These are phyloP conservation scores for Nyctibius bracteatus DNA, from an alignment of 2,113 vertebrate species.

Conservation along the genomic window DNA sequence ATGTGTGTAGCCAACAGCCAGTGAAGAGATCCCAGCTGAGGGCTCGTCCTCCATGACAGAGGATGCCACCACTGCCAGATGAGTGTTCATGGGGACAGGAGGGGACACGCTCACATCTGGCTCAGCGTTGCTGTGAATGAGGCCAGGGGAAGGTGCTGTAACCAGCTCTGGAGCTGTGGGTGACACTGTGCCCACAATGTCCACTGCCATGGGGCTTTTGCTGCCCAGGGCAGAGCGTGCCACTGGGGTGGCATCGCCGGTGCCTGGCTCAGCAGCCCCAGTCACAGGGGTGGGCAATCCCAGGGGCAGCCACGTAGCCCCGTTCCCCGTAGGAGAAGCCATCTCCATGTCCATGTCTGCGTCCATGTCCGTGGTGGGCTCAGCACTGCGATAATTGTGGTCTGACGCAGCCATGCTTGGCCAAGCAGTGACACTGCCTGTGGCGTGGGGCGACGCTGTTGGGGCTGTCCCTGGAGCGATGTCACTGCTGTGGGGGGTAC, in stretches of 20 bases:
- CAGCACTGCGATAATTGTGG: background rate
- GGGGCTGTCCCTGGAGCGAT: background rate
- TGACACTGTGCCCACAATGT: rapidly evolving
- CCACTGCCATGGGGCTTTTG: background rate
- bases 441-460: rapidly evolving
- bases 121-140: background rate
- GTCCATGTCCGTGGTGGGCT: rapidly evolving
- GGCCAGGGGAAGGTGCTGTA: background rate
- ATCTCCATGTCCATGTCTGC: rapidly evolving
- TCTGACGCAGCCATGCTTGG: rapidly evolving
- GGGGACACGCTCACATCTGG: background rate
- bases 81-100: background rate
- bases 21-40: rapidly evolving
- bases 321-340: background rate
- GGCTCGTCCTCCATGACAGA: background rate
- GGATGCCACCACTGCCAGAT: rapidly evolving
- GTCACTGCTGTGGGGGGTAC: rapidly evolving
- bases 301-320: background rate
- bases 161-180: rapidly evolving
- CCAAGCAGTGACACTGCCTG: rapidly evolving
- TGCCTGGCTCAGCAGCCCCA: background rate
- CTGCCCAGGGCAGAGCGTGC: rapidly evolving
- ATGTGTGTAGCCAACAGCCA: background rate
- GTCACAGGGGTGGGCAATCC: background rate
- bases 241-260: rapidly evolving